Evolutionary conservation across 1,140 invertebrate genomes (phyloP).

Genomic region (Habropoda laboriosa): DNA sequence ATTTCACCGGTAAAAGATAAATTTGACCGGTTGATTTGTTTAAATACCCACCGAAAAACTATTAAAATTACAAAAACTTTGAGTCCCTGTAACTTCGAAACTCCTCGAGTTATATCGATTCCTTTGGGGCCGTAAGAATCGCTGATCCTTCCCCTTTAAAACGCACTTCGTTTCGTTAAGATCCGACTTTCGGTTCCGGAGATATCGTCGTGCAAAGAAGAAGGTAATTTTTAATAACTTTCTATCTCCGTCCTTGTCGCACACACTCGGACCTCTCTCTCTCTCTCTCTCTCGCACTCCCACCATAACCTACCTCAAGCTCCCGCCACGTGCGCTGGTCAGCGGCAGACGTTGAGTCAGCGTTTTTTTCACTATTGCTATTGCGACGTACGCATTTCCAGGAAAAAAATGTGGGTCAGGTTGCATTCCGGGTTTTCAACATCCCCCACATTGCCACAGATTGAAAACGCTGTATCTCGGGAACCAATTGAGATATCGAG

Average conservation of each 20-base stretch:
- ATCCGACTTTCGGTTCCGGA: not conserved
- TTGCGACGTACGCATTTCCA: not conserved
- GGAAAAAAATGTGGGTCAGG: conserved; percentile 15
- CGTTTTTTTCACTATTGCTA: conserved; percentile 3
- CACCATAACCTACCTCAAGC: not conserved
- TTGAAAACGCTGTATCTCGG: not conserved
- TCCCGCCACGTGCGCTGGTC: not conserved
- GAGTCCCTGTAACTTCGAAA: not conserved
- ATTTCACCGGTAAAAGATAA: not conserved
- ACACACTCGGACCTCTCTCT: not conserved
- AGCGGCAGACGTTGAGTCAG: not conserved
- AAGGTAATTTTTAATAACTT: conserved; percentile 7
- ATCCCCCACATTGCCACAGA: not conserved
- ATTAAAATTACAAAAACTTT: not conserved
- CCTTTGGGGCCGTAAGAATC: not conserved
- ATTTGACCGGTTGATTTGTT: too few relatives aligned
- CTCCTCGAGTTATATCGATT: too few relatives aligned
- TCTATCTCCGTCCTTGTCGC: not conserved
- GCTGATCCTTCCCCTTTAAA: not conserved
- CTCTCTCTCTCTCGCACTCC: not conserved
- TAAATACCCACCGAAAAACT: too few relatives aligned
- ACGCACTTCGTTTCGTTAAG: not conserved
- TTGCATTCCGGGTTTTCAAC: too few relatives aligned
- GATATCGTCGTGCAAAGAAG: conserved; percentile 1
- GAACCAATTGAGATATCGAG: not conserved